Evolutionary conservation across 2,113 vertebrate genomes (phyloP), one percentile per base, ranked within the genome.

Genomic region (Podarcis muralis): DNA sequence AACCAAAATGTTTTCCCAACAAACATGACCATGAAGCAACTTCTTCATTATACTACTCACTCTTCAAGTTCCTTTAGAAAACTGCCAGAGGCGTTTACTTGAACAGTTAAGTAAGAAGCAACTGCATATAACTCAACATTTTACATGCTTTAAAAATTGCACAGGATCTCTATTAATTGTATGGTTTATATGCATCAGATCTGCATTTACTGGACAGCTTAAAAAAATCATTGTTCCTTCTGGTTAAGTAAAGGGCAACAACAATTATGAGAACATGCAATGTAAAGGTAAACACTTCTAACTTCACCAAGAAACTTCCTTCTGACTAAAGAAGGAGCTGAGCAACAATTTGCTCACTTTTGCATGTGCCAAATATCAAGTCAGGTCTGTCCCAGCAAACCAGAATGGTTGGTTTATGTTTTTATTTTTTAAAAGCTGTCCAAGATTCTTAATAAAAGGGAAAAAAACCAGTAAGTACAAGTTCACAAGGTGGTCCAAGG

Each of bases 1-100:
- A 23, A 69, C 35, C 8, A 83, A 90, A 90, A 71, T 37, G 43
- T 37, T 68, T 86, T 78, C 72, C 40, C n/a, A 88, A 76, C 59
- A 77, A 25, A 69, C 65, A 76, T 78, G 27, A 86, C 74, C 77
- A 40, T 43, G 37, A 12, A 66, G 22, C 23, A 78, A 20, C 18
- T 27, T 77, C 23, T n/a, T 77, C 82, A 86, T 76, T 86, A 76
- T n/a, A 40, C 3, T 83, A 18, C 32, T 77, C 72, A 72, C 11
- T 81, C 13, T 85, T 77, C 16, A 12, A 35, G 13, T 48, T 68
- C 35, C 40, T 11, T 77, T 48, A 35, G 9, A 37, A 69, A 37
- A 72, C 32, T 48, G 20, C 76, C 5, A 23, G 71, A 40, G 40
- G 40, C 16, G 18, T 35, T 85, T 37, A 53, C 16, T 66, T 11